phyloP scores from a whole-genome alignment of 2,797 vertebrate species.

The Danio choprae region DNA sequence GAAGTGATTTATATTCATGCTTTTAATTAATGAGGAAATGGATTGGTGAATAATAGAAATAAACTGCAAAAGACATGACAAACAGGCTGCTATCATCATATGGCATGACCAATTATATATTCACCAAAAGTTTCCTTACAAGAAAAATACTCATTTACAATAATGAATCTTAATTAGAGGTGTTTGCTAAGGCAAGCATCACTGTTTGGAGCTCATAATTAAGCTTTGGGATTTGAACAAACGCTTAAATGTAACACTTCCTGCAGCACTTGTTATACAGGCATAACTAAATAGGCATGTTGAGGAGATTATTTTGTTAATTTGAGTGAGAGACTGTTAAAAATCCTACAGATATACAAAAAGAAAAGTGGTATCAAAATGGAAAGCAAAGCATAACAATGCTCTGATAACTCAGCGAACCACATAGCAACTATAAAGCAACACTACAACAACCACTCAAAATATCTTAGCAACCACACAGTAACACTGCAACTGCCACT shows the following conservation, averaged over 20 bases:
- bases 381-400: not conserved
- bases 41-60: not conserved
- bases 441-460: too few species aligned
- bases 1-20: not conserved
- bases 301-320: not conserved
- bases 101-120: not conserved
- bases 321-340: not conserved
- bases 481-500: too few species aligned
- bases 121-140: not conserved
- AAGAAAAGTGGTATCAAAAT: not conserved
- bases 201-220: not conserved
- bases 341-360: not conserved
- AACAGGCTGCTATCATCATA: not conserved
- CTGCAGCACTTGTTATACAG: not conserved
- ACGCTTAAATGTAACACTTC: not conserved
- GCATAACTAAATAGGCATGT: not conserved
- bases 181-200: not conserved
- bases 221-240: constrained; percentile 2
- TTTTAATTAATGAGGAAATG: not conserved
- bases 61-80: not conserved
- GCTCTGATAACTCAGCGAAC: too few species aligned
- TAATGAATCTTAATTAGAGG: constrained; percentile 2
- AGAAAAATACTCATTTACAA: not conserved
- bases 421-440: too few species aligned
- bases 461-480: too few species aligned